Conservation (phyloP, 2,113 vertebrate species). For the Notothenia coriiceps region DNA sequence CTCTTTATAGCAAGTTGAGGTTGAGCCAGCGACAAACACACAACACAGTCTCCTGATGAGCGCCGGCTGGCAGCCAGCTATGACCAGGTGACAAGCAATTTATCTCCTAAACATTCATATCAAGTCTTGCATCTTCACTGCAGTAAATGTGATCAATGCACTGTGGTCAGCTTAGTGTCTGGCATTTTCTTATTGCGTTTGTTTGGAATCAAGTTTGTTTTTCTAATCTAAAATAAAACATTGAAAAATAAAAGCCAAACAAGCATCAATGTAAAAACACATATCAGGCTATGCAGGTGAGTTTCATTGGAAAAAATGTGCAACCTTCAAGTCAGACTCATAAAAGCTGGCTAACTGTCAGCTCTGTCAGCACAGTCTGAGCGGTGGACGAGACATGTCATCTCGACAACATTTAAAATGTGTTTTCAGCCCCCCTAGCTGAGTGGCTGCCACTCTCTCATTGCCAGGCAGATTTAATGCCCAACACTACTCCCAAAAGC, state of each 20-base stretch:
- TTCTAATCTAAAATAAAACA: background rate
- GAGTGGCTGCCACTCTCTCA: constrained; percentile 76
- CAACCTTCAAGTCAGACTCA: constrained; percentile 65
- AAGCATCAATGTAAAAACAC: background rate
- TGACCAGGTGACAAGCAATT: constrained; percentile 50
- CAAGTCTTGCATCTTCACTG: constrained; percentile 32
- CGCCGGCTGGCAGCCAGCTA: constrained; percentile 18
- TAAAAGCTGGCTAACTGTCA: constrained; percentile 77
- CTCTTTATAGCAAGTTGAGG: constrained; percentile 37
- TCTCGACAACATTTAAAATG: constrained; percentile 79
- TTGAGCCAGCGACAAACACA: constrained; percentile 43
- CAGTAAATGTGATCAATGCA: constrained; percentile 39
- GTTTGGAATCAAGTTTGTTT: background rate
- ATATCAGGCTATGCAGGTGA: constrained; percentile 1
- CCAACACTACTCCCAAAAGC: constrained; percentile 62
- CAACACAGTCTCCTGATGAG: constrained; percentile 25
- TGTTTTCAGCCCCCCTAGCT: constrained; percentile 73
- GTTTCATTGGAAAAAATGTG: constrained; percentile 53
- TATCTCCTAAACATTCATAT: constrained; percentile 63
- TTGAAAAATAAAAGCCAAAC: background rate
- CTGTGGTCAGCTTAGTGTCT: constrained; percentile 28
- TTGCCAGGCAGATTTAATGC: constrained; percentile 78
- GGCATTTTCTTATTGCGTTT: constrained; percentile 7
- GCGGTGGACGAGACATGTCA: constrained; percentile 73
- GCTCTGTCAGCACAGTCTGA: constrained; percentile 66